Conservation (phyloP, 2,797 vertebrate species). For the Sternarchorhynchus goeldii region DNA sequence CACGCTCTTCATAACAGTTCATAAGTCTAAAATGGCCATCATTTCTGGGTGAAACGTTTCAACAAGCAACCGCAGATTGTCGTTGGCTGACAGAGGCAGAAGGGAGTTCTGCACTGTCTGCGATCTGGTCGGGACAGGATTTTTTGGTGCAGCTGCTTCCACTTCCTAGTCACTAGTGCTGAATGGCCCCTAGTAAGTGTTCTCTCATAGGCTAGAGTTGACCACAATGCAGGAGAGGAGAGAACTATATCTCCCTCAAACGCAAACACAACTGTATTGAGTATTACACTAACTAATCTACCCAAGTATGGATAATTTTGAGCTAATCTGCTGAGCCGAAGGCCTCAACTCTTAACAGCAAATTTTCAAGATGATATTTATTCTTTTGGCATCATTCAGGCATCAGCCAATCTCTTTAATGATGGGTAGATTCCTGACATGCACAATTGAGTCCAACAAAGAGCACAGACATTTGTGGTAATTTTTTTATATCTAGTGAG, state of each 20-base stretch:
- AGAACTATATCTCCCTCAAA: slow-evolving; percentile 82
- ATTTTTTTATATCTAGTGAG: neutral
- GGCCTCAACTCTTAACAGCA: neutral
- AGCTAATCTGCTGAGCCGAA: neutral
- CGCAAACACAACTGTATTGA: neutral
- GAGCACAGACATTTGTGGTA: neutral
- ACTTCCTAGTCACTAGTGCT: slow-evolving; percentile 80
- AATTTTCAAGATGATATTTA: neutral
- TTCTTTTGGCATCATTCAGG: neutral
- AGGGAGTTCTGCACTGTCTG: slow-evolving; percentile 75
- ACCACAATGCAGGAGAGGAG: slow-evolving; percentile 85
- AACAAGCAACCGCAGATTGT: neutral
- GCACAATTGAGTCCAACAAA: neutral
- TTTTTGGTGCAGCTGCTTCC: slow-evolving; percentile 80
- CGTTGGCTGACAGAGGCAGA: neutral
- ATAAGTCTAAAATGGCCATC: neutral
- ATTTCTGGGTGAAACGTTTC: neutral
- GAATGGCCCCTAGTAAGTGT: slow-evolving; percentile 85
- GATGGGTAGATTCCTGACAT: no score
- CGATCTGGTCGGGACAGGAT: slow-evolving; percentile 85
- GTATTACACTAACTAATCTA: no score
- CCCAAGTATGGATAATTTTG: neutral
- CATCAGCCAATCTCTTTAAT: neutral
- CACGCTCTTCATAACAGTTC: no score
- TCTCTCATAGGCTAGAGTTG: slow-evolving; percentile 85